phyloP scores from a whole-genome alignment of 2,888 invertebrate genomes.

The Eristalinus aeneus region DNA sequence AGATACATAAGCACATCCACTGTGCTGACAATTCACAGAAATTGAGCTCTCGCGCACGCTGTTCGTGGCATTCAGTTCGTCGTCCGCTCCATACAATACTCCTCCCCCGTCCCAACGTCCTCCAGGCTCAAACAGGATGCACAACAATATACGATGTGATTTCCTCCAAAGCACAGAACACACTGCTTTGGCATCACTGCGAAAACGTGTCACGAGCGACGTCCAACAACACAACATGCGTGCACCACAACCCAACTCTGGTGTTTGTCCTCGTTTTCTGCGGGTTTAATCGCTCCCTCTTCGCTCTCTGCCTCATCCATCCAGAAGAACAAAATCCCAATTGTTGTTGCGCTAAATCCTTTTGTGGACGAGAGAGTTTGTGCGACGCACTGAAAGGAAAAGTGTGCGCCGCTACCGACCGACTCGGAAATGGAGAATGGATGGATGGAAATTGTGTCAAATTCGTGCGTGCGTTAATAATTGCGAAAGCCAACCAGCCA shows the following conservation, averaged over 20 bases:
- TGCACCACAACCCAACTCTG: not conserved
- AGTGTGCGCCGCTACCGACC: constrained; percentile 1
- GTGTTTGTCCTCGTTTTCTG: not conserved
- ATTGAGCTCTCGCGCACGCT: not conserved
- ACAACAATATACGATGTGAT: constrained; percentile 39
- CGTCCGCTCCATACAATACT: not conserved
- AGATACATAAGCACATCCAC: not conserved
- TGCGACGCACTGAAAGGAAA: constrained; percentile 52
- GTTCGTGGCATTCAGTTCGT: not conserved
- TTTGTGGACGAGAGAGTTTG: constrained; percentile 21
- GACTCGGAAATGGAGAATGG: constrained; percentile 27
- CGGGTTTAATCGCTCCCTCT: not conserved
- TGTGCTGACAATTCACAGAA: constrained; percentile 3
- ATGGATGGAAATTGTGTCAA: constrained; percentile 57
- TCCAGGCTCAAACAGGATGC: constrained; percentile 19
- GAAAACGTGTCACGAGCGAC: not conserved
- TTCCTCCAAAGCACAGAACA: constrained; percentile 14
- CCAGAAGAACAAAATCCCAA: not conserved
- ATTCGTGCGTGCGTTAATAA: constrained; percentile 60
- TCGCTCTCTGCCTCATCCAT: not conserved
- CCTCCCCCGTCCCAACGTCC: not conserved
- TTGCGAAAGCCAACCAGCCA: constrained; percentile 9
- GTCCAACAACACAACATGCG: not conserved
- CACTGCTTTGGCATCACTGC: not conserved
- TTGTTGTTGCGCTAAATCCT: constrained; percentile 26